Percentiles rank a stretch among this genome's conserved stretches.
These are phyloP conservation scores for Clivina fossor DNA, from an alignment of 2,888 invertebrate species.

Conservation along the genomic window DNA sequence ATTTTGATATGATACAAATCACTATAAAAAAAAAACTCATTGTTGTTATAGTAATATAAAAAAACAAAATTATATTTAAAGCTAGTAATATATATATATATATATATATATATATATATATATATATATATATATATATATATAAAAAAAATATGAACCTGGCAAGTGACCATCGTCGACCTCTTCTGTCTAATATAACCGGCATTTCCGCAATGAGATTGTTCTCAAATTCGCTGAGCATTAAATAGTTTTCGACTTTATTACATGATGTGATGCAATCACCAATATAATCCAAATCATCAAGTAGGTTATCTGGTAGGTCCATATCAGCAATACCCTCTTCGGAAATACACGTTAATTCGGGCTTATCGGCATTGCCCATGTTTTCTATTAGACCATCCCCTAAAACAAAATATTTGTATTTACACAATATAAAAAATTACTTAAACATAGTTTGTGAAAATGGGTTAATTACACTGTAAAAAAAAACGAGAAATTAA, in stretches of 20 bases:
- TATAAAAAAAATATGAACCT: no score
- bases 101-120: no score
- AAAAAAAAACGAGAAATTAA: no score
- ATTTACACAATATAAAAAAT: no score
- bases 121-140: no score
- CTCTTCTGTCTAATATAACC: slow-evolving; percentile 70
- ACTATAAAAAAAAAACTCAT: no score
- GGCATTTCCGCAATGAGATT: slow-evolving; percentile 79
- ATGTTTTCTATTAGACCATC: slow-evolving; percentile 57
- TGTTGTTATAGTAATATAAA: no score
- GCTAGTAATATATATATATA: no score
- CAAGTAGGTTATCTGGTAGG: slow-evolving; percentile 75
- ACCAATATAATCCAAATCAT: slow-evolving; percentile 77
- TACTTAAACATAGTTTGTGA: no score
- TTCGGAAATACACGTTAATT: slow-evolving; percentile 82
- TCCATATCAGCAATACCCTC: slow-evolving; percentile 83
- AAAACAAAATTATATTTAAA: no score
- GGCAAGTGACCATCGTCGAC: slow-evolving; percentile 72
- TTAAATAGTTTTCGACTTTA: slow-evolving; percentile 82
- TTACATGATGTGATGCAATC: slow-evolving; percentile 85
- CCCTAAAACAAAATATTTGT: slow-evolving; percentile 40
- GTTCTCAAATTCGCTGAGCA: slow-evolving; percentile 85
- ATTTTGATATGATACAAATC: no score
- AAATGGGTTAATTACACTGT: no score
- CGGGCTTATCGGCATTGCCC: slow-evolving; percentile 61